These are phyloP conservation scores for Euplagia quadripunctaria DNA, from an alignment of 2,888 invertebrate species.

Conservation along the genomic window DNA sequence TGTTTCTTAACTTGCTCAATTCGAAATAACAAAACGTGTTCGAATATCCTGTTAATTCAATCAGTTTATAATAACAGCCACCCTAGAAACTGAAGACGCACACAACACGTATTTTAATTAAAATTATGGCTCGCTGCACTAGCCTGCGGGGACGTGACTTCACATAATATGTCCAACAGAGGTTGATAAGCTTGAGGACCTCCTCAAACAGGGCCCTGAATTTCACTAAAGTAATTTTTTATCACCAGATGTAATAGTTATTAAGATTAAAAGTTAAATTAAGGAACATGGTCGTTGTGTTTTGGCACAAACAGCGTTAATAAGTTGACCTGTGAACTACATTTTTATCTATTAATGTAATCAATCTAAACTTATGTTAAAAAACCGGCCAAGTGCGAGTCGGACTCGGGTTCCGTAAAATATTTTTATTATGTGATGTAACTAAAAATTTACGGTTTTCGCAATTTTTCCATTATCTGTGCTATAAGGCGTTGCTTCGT, in stretches of 20 bases:
- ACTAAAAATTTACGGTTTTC: too few species aligned
- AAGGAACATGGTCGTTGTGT: not conserved
- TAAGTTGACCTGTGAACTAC: too few species aligned
- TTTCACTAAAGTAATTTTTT: constrained; percentile 7
- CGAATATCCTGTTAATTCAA: not conserved
- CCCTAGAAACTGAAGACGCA: not conserved
- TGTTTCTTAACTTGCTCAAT: too few species aligned
- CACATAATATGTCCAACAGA: constrained; percentile 37
- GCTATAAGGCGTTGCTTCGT: too few species aligned
- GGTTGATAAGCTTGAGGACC: constrained; percentile 38
- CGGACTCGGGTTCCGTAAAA: too few species aligned
- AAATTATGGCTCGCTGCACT: constrained; percentile 1
- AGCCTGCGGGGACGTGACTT: constrained; percentile 35
- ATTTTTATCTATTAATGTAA: too few species aligned
- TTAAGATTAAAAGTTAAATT: constrained; percentile 3
- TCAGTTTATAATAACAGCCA: not conserved
- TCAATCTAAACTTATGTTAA: too few species aligned
- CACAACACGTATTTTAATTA: constrained; percentile 24
- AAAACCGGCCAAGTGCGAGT: too few species aligned
- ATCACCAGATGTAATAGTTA: not conserved
- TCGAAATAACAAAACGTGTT: too few species aligned
- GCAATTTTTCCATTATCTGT: too few species aligned
- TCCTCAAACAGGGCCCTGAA: constrained; percentile 19
- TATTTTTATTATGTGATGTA: too few species aligned
- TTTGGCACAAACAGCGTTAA: not conserved